Evolutionary conservation across 2,113 vertebrate species (phyloP).

Genomic region (human): GRCh38 chr7:154206501-154207000

Average conservation of each 20-base stretch:
- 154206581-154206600: accelerated
- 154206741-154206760: neutral
- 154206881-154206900: neutral
- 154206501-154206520: neutral
- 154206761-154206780: accelerated
- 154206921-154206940: accelerated
- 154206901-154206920: neutral
- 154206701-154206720: no score
- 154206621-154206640: accelerated
- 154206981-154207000: no score
- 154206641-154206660: neutral
- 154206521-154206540: neutral
- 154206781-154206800: no score
- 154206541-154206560: accelerated
- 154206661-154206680: neutral
- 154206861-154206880: neutral
- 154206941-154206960: neutral
- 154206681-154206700: neutral
- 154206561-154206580: neutral
- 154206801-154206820: neutral
- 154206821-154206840: accelerated
- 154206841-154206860: accelerated
- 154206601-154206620: accelerated
- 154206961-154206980: accelerated
- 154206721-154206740: accelerated